Percentiles rank a stretch among this genome's conserved stretches.
phyloP scores from a whole-genome alignment of 2,113 vertebrate species.

The Ochotona curzoniae region DNA sequence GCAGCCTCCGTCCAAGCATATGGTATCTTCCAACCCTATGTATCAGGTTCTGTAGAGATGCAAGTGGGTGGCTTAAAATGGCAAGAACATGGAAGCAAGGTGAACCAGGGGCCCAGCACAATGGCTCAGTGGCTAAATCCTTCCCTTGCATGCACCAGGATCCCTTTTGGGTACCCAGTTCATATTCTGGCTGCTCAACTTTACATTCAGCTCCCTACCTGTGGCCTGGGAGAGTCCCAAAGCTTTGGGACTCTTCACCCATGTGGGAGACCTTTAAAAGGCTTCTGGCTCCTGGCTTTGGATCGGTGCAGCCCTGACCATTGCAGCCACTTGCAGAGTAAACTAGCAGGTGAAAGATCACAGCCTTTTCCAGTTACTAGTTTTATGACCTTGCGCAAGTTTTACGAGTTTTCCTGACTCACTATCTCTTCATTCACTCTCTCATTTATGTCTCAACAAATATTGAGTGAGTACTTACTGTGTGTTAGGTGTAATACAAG shows the following conservation, averaged over 20 bases:
- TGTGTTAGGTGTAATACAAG: not conserved
- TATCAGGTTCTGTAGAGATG: conserved; percentile 47
- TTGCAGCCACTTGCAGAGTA: too few relatives aligned
- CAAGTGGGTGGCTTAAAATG: not conserved
- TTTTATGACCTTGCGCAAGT: not conserved
- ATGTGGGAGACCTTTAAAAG: too few relatives aligned
- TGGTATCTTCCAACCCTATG: conserved; percentile 63
- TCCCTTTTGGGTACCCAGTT: too few relatives aligned
- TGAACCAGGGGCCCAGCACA: not conserved
- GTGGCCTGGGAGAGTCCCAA: too few relatives aligned
- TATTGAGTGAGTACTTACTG: not conserved
- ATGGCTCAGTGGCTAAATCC: too few relatives aligned
- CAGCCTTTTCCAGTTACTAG: not conserved
- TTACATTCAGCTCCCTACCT: too few relatives aligned
- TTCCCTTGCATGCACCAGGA: too few relatives aligned
- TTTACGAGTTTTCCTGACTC: not conserved
- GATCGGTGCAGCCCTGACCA: too few relatives aligned
- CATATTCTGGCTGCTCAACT: too few relatives aligned
- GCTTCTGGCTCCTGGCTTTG: too few relatives aligned
- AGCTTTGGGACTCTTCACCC: too few relatives aligned
- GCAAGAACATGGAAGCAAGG: not conserved
- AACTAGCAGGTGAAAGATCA: not conserved
- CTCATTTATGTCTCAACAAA: conserved; percentile 1
- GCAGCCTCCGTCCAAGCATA: conserved; percentile 66
- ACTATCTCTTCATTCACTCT: not conserved